Evolutionary conservation across 2,888 invertebrate species (phyloP).

Genomic region (Biston betularia): DNA sequence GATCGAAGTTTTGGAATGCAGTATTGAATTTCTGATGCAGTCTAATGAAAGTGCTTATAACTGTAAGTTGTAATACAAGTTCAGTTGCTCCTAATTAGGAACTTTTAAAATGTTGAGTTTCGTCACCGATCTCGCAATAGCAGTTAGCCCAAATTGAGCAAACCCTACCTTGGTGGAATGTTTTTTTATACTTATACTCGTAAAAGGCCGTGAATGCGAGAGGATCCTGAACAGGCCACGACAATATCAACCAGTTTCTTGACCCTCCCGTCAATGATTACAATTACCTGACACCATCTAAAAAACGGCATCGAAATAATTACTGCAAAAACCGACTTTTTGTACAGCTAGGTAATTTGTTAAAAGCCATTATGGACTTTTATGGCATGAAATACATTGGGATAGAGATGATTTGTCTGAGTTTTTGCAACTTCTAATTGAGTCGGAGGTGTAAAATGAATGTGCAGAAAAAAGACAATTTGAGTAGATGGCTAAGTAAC

Average conservation of each 20-base stretch:
- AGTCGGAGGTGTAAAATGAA: slow-evolving; percentile 43
- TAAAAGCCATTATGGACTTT: slow-evolving; percentile 44
- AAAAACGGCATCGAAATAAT: slow-evolving; percentile 56
- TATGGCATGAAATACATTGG: slow-evolving; percentile 44
- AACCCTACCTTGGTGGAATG: slow-evolving; percentile 39
- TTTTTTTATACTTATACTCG: neutral
- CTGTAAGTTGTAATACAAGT: slow-evolving; percentile 3
- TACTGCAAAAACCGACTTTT: slow-evolving; percentile 54
- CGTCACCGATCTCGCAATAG: slow-evolving; percentile 49
- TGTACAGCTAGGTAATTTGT: slow-evolving; percentile 44
- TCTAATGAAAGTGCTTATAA: no score
- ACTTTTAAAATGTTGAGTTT: slow-evolving; percentile 25
- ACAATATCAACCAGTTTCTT: slow-evolving; percentile 67
- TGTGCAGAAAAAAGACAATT: slow-evolving; percentile 37
- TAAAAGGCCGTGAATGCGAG: slow-evolving; percentile 42
- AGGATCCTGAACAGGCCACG: slow-evolving; percentile 66
- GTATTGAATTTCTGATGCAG: no score
- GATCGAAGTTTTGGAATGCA: no score
- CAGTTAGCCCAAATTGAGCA: slow-evolving; percentile 48
- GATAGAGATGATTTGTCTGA: slow-evolving; percentile 41
- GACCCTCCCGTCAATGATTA: slow-evolving; percentile 59
- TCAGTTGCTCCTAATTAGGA: slow-evolving; percentile 10
- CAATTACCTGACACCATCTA: slow-evolving; percentile 55
- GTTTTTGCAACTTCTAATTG: slow-evolving; percentile 46
- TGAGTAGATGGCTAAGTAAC: slow-evolving; percentile 39